A percentile compares a stretch with the other conserved stretches of the same genome.
Evolutionary conservation across 2,113 vertebrate genomes (phyloP).

Genomic region (Variabilichromis moorii): DNA sequence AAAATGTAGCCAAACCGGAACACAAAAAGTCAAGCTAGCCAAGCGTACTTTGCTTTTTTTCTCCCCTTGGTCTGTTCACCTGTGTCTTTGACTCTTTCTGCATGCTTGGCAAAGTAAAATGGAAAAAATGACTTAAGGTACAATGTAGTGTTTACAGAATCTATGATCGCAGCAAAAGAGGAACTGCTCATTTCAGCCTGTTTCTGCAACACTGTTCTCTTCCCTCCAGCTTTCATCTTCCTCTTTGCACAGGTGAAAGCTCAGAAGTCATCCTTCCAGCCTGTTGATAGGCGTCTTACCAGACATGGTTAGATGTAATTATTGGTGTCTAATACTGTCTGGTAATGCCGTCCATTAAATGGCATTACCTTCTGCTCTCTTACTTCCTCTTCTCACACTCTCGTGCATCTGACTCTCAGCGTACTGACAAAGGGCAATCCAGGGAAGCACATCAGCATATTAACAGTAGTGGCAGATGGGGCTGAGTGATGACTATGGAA

Average conservation of each 20-base stretch:
- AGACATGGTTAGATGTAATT: conserved; percentile 97
- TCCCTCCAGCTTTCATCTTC: conserved; percentile 35
- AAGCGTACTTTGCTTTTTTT: neutral
- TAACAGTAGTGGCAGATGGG: conserved; percentile 5
- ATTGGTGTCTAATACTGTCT: conserved; percentile 98
- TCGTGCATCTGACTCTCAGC: conserved; percentile 1
- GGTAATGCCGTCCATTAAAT: conserved; percentile 95
- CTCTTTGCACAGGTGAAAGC: conserved; percentile 47
- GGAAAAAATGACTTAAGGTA: neutral
- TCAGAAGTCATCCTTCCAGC: conserved; percentile 64
- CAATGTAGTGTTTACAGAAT: neutral
- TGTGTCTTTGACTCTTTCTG: conserved; percentile 1
- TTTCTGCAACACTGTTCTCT: conserved; percentile 39
- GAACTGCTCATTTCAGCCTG: conserved; percentile 39
- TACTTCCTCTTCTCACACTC: conserved; percentile 38
- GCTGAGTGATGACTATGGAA: conserved; percentile 39
- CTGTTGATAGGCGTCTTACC: conserved; percentile 94
- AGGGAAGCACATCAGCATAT: conserved; percentile 3
- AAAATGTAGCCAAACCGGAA: neutral
- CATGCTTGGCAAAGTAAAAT: neutral
- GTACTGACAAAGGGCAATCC: conserved; percentile 16
- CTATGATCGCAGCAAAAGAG: neutral
- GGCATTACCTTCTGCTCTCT: conserved; percentile 60
- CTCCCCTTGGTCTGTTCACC: neutral
- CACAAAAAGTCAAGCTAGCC: neutral